These are phyloP conservation scores for Temnothorax curvispinosus DNA, from an alignment of 1,140 invertebrate species.

Conservation along the genomic window DNA sequence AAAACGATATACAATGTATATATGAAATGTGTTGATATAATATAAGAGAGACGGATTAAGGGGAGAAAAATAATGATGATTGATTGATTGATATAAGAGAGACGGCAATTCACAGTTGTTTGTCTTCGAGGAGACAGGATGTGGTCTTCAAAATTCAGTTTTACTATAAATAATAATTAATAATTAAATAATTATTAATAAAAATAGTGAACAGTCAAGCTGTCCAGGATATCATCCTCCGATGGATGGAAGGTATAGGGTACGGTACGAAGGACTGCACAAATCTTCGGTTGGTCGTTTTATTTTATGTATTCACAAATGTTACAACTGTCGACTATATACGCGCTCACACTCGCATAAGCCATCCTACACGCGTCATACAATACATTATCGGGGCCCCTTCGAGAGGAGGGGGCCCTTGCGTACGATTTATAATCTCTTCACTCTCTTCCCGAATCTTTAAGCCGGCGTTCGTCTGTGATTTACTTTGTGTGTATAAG, in stretches of 20 bases:
- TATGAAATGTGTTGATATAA: background rate
- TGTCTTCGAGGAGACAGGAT: background rate
- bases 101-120: background rate
- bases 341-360: slow-evolving; percentile 78
- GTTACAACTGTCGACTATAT: slow-evolving; percentile 81
- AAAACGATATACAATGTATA: background rate
- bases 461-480: slow-evolving; percentile 33
- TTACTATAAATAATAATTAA: background rate
- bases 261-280: background rate
- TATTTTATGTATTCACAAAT: slow-evolving; percentile 82
- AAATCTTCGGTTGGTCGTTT: slow-evolving; percentile 70
- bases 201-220: background rate
- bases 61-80: no score
- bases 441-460: background rate
- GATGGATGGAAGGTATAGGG: background rate
- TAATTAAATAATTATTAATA: no score
- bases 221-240: background rate
- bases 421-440: slow-evolving; percentile 50
- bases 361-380: slow-evolving; percentile 70
- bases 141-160: background rate
- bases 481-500: slow-evolving; percentile 53
- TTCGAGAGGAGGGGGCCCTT: background rate
- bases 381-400: slow-evolving; percentile 27
- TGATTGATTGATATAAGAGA: background rate
- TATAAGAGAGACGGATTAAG: no score